These are phyloP conservation scores for Stratiomys singularior DNA, from an alignment of 2,888 invertebrate species.

Conservation along the genomic window DNA sequence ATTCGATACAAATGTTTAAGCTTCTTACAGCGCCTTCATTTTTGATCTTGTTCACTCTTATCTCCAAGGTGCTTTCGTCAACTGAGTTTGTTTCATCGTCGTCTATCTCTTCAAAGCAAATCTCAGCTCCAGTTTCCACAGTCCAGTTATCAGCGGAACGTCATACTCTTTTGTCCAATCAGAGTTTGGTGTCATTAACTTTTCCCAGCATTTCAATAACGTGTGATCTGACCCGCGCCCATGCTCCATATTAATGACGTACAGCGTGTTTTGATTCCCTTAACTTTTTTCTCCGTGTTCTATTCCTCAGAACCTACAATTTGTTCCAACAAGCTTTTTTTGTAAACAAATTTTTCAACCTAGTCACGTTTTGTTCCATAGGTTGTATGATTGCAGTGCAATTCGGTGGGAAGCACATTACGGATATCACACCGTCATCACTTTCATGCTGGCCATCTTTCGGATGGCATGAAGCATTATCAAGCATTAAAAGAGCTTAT, in stretches of 20 bases:
- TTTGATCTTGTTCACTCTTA: constrained; percentile 5
- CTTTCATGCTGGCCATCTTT: constrained; percentile 46
- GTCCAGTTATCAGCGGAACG: constrained; percentile 13
- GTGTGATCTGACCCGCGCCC: constrained; percentile 15
- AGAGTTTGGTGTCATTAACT: neutral
- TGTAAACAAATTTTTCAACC: constrained; percentile 48
- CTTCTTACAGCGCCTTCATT: constrained; percentile 13
- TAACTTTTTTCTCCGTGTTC: constrained; percentile 50
- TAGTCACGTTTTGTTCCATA: constrained; percentile 53
- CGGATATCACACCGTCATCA: constrained; percentile 51
- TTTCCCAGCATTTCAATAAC: constrained; percentile 22
- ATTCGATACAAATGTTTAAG: constrained; percentile 16
- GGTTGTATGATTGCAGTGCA: constrained; percentile 53
- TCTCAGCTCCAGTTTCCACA: constrained; percentile 9
- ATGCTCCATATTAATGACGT: constrained; percentile 45
- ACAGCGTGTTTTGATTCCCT: constrained; percentile 50
- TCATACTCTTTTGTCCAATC: constrained; percentile 13
- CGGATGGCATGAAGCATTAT: constrained; percentile 53
- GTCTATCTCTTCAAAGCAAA: constrained; percentile 11
- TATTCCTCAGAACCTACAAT: constrained; percentile 48
- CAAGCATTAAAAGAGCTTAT: constrained; percentile 54
- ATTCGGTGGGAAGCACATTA: constrained; percentile 54
- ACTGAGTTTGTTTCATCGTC: constrained; percentile 14
- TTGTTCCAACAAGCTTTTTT: constrained; percentile 48
- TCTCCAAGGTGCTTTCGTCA: constrained; percentile 18